Base-by-base conservation (phyloP, 2,113 vertebrate genomes). In the Cisticola juncidis region DNA sequence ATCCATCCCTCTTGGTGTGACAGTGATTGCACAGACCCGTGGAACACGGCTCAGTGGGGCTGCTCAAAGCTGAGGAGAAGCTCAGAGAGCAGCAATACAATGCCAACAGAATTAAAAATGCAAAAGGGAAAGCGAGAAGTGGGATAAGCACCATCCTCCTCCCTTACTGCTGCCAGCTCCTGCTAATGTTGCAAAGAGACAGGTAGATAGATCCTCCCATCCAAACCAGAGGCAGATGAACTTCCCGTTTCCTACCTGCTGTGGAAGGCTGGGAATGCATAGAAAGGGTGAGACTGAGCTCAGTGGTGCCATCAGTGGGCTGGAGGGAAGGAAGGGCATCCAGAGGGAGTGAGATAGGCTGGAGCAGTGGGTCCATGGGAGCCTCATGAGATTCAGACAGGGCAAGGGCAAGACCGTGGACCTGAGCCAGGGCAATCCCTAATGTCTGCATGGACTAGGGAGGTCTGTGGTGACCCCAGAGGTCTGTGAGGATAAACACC, bases 221-320 rank as follows among this genome's bases (percentile, higher is more conserved):
- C 74, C 26, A 56, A 60, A 57, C 6, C 29, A 38, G 15, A 74
- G 42, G 19, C 38, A 88, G 85, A 84, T 47, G 26, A 38, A 81
- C 42, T 12, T 78, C 47, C 33, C 0, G 1, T n/a, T 71, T 29
- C 38, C 24, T 38, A 11, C 17, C 24, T 40, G 54, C 33, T 2
- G 5, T 26, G 17, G 25, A 57, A 38, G 40, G 60, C 15, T 28
- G 15, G 12, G 58, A 54, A 69, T 29, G 9, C 23, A 8, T 0
- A 26, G 58, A 29, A 35, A 68, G 58, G 62, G 25, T 54, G 69
- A 81, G 28, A 64, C 11, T 2, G 6, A 54, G 44, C 31, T 58
- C 42, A 26, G 14, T 3, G 40, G 28, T 69, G 66, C 29, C 10
- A 50, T 18, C 0, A 0, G 16, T 9, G 22, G 0, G 6, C 35